Conservation (phyloP, 2,113 vertebrate species). For the Mesoclemmys tuberculata region DNA sequence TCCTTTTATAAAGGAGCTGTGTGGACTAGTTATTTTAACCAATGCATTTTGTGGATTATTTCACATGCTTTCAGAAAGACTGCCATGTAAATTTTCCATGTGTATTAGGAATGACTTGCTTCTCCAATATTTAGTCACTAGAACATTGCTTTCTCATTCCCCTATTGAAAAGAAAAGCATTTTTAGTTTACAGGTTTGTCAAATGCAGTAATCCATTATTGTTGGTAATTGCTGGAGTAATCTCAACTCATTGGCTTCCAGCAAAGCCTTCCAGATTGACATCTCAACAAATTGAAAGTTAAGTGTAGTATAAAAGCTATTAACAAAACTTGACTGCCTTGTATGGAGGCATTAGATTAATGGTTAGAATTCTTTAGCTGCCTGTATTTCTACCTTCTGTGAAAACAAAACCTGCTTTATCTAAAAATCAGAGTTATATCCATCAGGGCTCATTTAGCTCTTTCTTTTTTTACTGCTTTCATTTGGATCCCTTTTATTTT, state of each 20-base stretch:
- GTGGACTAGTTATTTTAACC: background rate
- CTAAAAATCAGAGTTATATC: background rate
- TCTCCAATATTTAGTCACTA: background rate
- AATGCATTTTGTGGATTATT: background rate
- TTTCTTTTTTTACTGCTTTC: background rate
- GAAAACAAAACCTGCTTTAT: background rate
- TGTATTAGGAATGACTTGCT: background rate
- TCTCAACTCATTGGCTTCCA: constrained; percentile 54
- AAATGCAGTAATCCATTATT: constrained; percentile 42
- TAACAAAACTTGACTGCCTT: constrained; percentile 36
- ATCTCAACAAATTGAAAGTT: constrained; percentile 63
- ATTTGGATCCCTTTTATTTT: too few relatives aligned
- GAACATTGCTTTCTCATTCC: background rate
- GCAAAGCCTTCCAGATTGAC: constrained; percentile 53
- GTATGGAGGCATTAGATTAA: background rate
- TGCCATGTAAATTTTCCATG: background rate
- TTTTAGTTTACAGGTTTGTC: constrained; percentile 32
- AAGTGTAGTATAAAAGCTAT: constrained; percentile 54
- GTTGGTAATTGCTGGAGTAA: constrained; percentile 55
- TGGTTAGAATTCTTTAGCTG: background rate
- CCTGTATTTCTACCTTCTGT: background rate
- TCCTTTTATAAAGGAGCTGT: background rate
- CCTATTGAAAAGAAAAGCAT: background rate
- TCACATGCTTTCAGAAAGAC: background rate
- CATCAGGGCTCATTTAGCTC: background rate